These are phyloP conservation scores for Pelobates cultripes DNA, from an alignment of 2,797 vertebrate genomes.

Conservation along the genomic window DNA sequence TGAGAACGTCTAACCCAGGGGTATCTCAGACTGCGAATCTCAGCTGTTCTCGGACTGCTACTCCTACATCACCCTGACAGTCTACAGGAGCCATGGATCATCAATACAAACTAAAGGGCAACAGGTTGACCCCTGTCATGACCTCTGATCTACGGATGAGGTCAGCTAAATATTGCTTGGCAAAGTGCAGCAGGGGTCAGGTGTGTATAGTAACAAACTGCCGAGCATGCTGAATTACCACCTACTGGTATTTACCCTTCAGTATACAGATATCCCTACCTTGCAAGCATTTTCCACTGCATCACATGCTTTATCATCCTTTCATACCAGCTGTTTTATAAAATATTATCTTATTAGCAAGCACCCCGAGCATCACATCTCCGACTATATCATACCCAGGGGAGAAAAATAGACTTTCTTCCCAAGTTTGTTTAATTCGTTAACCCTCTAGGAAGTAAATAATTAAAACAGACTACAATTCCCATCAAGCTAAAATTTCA, in stretches of 20 bases:
- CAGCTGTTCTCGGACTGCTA: too few species aligned
- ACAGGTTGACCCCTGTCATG: neutral
- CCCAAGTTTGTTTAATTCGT: too few species aligned
- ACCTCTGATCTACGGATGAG: conserved; percentile 3
- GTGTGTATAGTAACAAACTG: neutral
- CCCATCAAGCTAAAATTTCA: too few species aligned
- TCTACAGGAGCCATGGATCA: too few species aligned
- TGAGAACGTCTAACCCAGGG: neutral
- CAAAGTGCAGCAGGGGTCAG: neutral
- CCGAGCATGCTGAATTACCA: neutral
- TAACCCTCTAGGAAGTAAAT: too few species aligned
- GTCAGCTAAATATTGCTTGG: conserved; percentile 3
- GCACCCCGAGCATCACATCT: too few species aligned
- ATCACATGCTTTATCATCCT: neutral
- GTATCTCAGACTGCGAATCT: too few species aligned
- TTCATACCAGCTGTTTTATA: neutral
- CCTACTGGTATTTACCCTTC: neutral
- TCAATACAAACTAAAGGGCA: too few species aligned
- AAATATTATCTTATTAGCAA: neutral
- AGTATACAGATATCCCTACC: neutral
- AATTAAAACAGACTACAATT: too few species aligned
- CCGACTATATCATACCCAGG: too few species aligned
- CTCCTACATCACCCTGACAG: too few species aligned
- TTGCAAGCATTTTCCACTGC: neutral
- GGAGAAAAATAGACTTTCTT: too few species aligned